Evolutionary conservation across 2,113 vertebrate species (phyloP).

Genomic region (Haemorhous mexicanus): DNA sequence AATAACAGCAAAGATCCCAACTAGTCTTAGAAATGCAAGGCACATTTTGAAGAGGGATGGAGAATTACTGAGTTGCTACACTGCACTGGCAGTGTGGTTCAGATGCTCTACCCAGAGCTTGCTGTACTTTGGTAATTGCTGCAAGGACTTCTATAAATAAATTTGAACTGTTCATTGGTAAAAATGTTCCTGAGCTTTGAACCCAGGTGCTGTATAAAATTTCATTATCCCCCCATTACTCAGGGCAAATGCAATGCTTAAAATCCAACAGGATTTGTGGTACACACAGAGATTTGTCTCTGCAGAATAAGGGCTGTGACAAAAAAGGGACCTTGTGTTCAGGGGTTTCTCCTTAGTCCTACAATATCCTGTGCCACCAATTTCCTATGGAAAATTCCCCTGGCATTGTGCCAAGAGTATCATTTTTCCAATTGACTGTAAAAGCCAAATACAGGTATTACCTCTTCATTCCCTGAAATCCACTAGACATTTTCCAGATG

Average conservation of each 20-base stretch:
- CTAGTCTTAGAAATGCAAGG: background rate
- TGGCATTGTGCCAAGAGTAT: background rate
- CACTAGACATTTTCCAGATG: constrained; percentile 1
- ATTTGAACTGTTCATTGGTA: background rate
- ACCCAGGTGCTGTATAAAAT: background rate
- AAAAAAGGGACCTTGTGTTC: background rate
- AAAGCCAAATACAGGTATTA: constrained; percentile 10
- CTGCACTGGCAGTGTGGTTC: accelerated
- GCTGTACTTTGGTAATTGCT: background rate
- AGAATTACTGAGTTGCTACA: background rate
- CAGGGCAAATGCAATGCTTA: background rate
- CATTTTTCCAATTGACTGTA: background rate
- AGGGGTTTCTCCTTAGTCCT: background rate
- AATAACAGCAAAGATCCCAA: background rate
- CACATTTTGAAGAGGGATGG: background rate
- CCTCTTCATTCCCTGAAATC: background rate
- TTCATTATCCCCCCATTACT: background rate
- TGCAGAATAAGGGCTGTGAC: background rate
- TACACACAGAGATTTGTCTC: background rate
- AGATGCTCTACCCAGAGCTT: background rate
- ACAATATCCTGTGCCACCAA: background rate
- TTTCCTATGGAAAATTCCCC: background rate
- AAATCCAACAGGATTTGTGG: background rate
- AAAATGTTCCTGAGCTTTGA: background rate
- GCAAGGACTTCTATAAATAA: background rate